Evolutionary conservation across 2,888 invertebrate species (phyloP), one percentile per base, ranked within the genome.

Genomic region (Cephus pygmeus): DNA sequence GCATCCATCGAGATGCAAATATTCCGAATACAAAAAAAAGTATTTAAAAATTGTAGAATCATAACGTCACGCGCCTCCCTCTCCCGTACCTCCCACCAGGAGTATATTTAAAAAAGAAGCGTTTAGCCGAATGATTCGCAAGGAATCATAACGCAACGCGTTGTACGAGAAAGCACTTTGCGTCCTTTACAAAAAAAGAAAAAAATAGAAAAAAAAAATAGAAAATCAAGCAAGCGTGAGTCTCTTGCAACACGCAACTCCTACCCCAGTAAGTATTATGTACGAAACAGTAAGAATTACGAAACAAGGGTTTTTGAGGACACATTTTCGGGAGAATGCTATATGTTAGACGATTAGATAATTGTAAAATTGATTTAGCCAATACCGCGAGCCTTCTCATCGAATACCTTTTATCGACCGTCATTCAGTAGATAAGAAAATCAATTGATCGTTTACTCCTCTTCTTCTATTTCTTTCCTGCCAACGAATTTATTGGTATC

Each of bases 281-380:
- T 31, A 31, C 23, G 71, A 71, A 71, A 34, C 71, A 34, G 71
- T 71, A 71, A 34, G 71, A 23, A 71, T 71, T 31, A 33, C 31
- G 15, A 71, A 34, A 12, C 71, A 31, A 30, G 34, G 71, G 71
- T 31, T 71, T 71, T 71, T 31, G 71, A 71, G 34, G 71, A 71
- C 31, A 71, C 71, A 56, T 33, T 71, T 71, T 71, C 71, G 71
- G 71, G 31, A 71, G 71, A 71, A 12, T 31, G 31, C 71, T 34
- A 31, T 71, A 78, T 34, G 73, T 73, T 75, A 78, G 75, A 75
- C 75, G 40, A 75, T 73, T 71, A 78, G 34, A 73, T 78, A 73
- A 73, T 75, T 71, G 40, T 35, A 75, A 75, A 75, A 71, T 69
- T 69, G 56, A 77, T 75, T 77, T 69, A 77, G 69, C 34, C 73